Evolutionary conservation across 2,888 invertebrate genomes (phyloP).

Genomic region (Pherbina coryleti): DNA sequence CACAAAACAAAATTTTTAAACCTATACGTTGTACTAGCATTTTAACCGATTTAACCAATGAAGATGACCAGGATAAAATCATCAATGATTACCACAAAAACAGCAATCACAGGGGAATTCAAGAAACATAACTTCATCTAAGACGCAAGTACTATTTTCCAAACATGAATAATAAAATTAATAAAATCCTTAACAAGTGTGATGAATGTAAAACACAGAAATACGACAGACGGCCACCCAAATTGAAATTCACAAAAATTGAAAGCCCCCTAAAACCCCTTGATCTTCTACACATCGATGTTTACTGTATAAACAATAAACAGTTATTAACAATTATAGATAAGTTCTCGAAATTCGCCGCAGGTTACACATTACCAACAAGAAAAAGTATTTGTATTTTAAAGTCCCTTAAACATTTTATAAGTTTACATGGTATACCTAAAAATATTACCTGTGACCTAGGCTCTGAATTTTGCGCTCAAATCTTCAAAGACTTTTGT

Average conservation of each 20-base stretch:
- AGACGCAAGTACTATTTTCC: constrained; percentile 47
- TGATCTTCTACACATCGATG: too few species aligned
- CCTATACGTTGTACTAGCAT: too few species aligned
- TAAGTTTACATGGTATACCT: constrained; percentile 36
- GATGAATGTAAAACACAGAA: constrained; percentile 29
- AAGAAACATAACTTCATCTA: constrained; percentile 45
- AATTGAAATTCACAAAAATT: too few species aligned
- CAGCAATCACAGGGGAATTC: constrained; percentile 38
- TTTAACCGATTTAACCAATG: too few species aligned
- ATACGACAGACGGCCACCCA: too few species aligned
- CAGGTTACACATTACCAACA: constrained; percentile 32
- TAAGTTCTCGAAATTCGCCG: constrained; percentile 6
- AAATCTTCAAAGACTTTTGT: constrained; percentile 44
- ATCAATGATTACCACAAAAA: too few species aligned
- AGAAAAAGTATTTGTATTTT: constrained; percentile 38
- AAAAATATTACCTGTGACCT: constrained; percentile 40
- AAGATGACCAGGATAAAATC: too few species aligned
- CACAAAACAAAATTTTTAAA: too few species aligned
- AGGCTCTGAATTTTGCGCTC: constrained; percentile 36
- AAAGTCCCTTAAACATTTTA: constrained; percentile 35
- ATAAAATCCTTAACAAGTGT: constrained; percentile 48
- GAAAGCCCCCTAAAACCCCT: too few species aligned
- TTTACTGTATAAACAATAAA: not conserved
- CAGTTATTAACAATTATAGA: not conserved
- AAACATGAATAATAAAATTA: constrained; percentile 46